Evolutionary conservation across 1,140 invertebrate species (phyloP).

Genomic region (Pseudoatta argentina): DNA sequence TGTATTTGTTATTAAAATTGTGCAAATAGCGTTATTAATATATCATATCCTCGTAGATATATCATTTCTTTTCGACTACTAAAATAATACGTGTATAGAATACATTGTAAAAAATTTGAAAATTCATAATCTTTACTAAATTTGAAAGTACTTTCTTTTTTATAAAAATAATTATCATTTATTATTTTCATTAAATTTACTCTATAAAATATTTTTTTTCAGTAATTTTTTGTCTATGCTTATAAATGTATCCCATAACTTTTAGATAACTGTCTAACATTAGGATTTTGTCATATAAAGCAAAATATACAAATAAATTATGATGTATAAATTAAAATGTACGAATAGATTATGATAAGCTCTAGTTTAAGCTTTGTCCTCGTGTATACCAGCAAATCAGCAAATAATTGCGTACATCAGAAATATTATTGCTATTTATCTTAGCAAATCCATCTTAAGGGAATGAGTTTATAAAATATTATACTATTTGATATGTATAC

Average conservation of each 20-base stretch:
- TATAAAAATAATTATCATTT: neutral
- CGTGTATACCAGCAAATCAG: neutral
- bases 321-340: neutral
- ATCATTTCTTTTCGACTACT: neutral
- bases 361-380: neutral
- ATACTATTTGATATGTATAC: neutral
- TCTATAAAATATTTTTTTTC: neutral
- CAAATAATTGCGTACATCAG: neutral
- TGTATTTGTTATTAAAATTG: neutral
- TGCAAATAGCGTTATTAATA: conserved; percentile 13
- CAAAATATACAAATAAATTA: neutral
- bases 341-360: neutral
- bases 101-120: neutral
- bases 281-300: too few species aligned
- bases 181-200: neutral
- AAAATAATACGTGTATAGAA: neutral
- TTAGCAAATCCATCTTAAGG: neutral
- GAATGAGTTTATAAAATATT: neutral
- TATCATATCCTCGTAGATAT: neutral
- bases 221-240: neutral
- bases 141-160: neutral
- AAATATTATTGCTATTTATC: neutral
- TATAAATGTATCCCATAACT: neutral
- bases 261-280: neutral
- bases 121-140: neutral